Base-by-base conservation (phyloP, 2,113 vertebrate species). In the Acrocephalus kingi region DNA sequence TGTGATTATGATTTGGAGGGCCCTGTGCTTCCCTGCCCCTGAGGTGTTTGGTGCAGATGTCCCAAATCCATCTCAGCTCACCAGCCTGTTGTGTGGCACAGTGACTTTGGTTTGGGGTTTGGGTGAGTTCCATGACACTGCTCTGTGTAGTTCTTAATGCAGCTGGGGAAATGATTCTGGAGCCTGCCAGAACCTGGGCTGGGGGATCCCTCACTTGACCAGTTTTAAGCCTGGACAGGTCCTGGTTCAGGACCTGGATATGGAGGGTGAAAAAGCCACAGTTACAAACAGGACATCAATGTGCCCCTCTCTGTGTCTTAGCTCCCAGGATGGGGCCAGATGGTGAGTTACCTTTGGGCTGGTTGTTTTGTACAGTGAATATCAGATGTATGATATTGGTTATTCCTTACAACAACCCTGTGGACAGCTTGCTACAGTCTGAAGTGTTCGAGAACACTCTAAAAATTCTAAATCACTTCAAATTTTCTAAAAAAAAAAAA, bases 251-350 rank as follows among this genome's bases (percentile, higher is more conserved):
- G 43, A 23, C 6, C 28, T 41, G 33, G 20, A 5, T 33, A 14
- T 4, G 12, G 17, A 49, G 15, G 20, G 6, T 2, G 2, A 19
- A 73, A 76, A 58, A n/a, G 1, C 0, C n/a, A 24, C 59, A 18
- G 39, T 41, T 68, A 39, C 27, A 54, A 59, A 35, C 4, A 55
- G 45, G 39, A 49, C 43, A 11, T 62, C 27, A 24, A 1, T 28
- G 27, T 33, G 24, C 2, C 30, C 16, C 12, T 11, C 41, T 56
- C 37, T 25, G 46, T 20, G 39, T 31, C 43, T 33, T 21, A 37
- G 62, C 41, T 45, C 15, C 17, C 41, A 76, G 48, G 48, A 37
- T 30, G 21, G 33, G 39, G 41, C 30, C 61, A 68, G 28, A 41
- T n/a, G 46, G 19, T 30, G 71, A 59, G 16, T 22, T 52, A 22